Conservation (phyloP, 1,140 invertebrate species). For the Psilanteris sp. region DNA sequence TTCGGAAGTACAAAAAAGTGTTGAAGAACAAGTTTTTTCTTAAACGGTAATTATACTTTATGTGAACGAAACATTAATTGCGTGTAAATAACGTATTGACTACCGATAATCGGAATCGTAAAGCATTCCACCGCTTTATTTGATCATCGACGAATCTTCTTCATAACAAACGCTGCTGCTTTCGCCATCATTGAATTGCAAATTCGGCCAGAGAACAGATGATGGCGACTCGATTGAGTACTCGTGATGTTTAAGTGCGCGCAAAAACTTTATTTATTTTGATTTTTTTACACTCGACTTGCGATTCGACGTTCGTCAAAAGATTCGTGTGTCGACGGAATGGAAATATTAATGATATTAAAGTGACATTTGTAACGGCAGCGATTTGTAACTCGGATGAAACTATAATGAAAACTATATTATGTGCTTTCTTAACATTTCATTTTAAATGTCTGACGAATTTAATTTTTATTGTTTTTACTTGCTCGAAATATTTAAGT, state of each 20-base stretch:
- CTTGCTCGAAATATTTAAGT: too few species aligned
- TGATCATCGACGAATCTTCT: slow-evolving; percentile 16
- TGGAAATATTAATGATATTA: too few species aligned
- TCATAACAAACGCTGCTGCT: slow-evolving; percentile 65
- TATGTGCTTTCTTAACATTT: too few species aligned
- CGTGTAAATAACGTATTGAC: slow-evolving; percentile 43
- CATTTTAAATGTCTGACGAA: too few species aligned
- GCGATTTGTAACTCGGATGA: too few species aligned
- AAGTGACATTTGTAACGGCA: too few species aligned
- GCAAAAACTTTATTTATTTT: slow-evolving; percentile 60
- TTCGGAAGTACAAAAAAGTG: slow-evolving; percentile 17
- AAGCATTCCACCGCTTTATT: slow-evolving; percentile 41
- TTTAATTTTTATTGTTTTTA: too few species aligned
- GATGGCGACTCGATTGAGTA: slow-evolving; percentile 71
- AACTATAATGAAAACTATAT: too few species aligned
- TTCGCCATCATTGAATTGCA: slow-evolving; percentile 75
- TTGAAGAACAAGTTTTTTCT: slow-evolving; percentile 27
- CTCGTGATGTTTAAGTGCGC: slow-evolving; percentile 61
- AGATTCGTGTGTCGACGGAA: too few species aligned
- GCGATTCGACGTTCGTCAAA: too few species aligned
- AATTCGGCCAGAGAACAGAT: slow-evolving; percentile 73
- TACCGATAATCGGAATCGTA: slow-evolving; percentile 41
- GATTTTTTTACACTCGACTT: slow-evolving; percentile 19
- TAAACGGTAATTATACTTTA: neutral
- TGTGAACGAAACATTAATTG: slow-evolving; percentile 38